Conservation (phyloP, 2,888 invertebrate genomes). For the Stegophylla sp. region DNA sequence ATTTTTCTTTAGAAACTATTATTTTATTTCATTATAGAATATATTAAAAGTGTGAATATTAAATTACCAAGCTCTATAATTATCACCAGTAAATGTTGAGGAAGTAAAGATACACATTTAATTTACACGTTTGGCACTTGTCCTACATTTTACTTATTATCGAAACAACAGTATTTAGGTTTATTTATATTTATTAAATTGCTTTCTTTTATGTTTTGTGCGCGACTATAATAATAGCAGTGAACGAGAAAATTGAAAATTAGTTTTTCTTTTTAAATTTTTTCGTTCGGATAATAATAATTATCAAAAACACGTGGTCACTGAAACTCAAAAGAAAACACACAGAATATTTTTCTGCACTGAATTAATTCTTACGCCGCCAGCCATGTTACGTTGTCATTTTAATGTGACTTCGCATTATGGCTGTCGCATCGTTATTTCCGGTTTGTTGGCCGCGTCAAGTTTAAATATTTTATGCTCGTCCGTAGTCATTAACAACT, state of each 20-base stretch:
- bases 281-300: constrained; percentile 6
- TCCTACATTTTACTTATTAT: constrained; percentile 35
- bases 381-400: constrained; percentile 44
- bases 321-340: background rate
- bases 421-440: constrained; percentile 36
- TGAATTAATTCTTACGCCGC: background rate
- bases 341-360: constrained; percentile 29
- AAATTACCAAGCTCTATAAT: background rate
- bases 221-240: no score
- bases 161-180: background rate
- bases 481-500: constrained; percentile 25
- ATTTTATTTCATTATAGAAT: no score
- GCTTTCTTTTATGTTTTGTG: constrained; percentile 21
- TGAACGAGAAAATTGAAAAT: background rate
- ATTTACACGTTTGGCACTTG: constrained; percentile 19
- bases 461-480: constrained; percentile 31
- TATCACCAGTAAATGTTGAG: constrained; percentile 26
- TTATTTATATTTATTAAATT: constrained; percentile 14
- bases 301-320: no score
- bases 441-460: constrained; percentile 32
- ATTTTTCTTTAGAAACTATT: no score
- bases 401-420: constrained; percentile 40
- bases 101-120: constrained; percentile 28
- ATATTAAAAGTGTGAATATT: background rate
- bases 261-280: background rate